phyloP scores from a whole-genome alignment of 2,113 vertebrate genomes.

The Odocoileus virginianus region DNA sequence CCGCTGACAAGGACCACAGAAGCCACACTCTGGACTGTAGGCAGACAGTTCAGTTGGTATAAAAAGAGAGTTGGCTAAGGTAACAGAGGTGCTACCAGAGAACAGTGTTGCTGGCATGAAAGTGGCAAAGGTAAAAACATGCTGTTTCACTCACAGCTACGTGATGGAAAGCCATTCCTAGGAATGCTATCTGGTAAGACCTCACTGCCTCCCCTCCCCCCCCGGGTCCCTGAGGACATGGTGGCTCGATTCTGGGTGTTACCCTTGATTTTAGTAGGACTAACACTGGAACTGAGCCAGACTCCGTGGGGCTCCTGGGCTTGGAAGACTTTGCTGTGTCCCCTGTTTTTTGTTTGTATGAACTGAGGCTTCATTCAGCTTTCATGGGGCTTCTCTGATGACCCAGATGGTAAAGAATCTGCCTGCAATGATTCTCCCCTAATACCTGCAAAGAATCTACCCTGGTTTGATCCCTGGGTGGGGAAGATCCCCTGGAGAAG shows the following conservation, averaged over 20 bases:
- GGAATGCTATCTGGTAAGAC: neutral
- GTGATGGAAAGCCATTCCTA: neutral
- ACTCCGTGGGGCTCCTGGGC: neutral
- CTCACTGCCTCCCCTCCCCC: too few relatives aligned
- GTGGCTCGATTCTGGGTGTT: neutral
- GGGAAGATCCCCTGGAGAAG: neutral
- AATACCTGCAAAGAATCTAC: neutral
- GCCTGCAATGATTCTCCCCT: neutral
- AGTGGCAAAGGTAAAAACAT: neutral
- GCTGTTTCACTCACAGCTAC: neutral
- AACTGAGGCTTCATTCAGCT: neutral
- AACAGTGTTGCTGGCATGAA: neutral
- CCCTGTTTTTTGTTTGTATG: neutral
- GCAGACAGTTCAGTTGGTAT: neutral
- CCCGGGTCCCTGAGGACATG: neutral
- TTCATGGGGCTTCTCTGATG: neutral
- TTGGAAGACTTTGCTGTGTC: neutral
- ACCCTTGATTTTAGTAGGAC: neutral
- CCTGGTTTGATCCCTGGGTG: neutral
- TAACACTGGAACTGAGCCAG: neutral
- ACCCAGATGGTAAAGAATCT: neutral
- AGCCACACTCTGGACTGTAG: neutral
- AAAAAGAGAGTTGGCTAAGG: neutral
- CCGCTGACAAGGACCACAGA: neutral
- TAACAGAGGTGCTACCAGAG: neutral